These are phyloP conservation scores for Axinella damicornis DNA, from an alignment of 37 sponge, comb jelly and placozoan species.

Conservation along the genomic window DNA sequence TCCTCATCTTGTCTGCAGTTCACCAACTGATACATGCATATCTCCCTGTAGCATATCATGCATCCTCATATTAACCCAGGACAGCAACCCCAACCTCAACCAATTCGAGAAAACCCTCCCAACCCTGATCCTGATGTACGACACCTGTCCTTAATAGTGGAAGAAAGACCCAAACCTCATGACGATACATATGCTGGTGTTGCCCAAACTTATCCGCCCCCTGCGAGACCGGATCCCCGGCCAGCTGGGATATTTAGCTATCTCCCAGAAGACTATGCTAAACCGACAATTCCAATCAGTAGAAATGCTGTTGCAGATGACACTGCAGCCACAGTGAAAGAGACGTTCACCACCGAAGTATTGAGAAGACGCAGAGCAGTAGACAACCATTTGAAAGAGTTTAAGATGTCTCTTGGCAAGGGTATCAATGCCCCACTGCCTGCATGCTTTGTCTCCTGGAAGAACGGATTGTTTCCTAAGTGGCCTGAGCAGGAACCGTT, in stretches of 20 bases:
- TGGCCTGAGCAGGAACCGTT: neutral
- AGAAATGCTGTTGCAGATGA: neutral
- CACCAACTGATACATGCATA: too few species aligned
- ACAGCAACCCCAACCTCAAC: too few species aligned
- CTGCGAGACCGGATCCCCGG: neutral
- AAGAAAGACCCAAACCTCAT: too few species aligned
- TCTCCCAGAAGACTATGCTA: neutral
- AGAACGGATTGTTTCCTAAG: neutral
- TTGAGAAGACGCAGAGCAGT: neutral
- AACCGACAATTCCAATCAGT: neutral
- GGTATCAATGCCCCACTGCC: neutral
- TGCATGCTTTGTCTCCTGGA: conserved; percentile 15
- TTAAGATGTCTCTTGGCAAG: neutral
- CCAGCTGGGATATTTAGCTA: neutral
- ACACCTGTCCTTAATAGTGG: too few species aligned
- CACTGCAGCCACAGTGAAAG: neutral
- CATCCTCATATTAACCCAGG: too few species aligned
- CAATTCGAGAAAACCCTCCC: too few species aligned
- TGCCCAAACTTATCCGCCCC: neutral
- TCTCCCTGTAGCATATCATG: too few species aligned
- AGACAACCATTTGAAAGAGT: neutral
- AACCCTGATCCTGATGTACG: too few species aligned
- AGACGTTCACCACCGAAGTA: neutral
- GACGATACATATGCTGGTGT: too few species aligned
- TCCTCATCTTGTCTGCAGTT: too few species aligned